A percentile compares a stretch with the other conserved stretches of the same genome.
Conservation (phyloP, 2,888 invertebrate genomes). For the Eupithecia inturbata region DNA sequence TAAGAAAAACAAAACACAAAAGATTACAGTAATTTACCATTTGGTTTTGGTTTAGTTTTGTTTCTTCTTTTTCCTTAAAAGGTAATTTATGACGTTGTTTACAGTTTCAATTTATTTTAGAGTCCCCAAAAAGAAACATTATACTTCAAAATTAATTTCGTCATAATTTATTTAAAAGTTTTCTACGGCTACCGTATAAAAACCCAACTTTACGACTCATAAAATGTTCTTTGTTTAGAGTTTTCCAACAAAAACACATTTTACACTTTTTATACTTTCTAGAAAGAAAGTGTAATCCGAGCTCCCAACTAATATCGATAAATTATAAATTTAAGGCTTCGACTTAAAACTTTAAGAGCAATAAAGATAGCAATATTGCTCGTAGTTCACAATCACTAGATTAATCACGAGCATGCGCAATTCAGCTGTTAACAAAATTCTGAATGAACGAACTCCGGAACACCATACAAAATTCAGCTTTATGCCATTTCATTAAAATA, state of each 20-base stretch:
- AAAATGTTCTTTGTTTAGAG: conserved; percentile 48
- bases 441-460: conserved; percentile 59
- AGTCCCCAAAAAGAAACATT: conserved; percentile 19
- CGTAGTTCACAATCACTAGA: conserved; percentile 69
- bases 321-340: conserved; percentile 36
- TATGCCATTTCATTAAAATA: conserved; percentile 54
- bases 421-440: conserved; percentile 51
- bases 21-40: no score
- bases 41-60: background rate
- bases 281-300: conserved; percentile 29
- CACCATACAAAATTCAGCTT: conserved; percentile 56
- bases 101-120: conserved; percentile 6
- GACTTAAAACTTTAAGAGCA: conserved; percentile 61
- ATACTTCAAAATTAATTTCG: conserved; percentile 47
- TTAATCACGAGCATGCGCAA: conserved; percentile 78
- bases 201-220: conserved; percentile 54
- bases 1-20: no score
- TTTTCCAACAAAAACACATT: conserved; percentile 40
- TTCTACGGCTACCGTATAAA: conserved; percentile 50
- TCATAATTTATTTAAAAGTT: conserved; percentile 55
- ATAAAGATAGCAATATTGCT: conserved; percentile 78
- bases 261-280: conserved; percentile 36
- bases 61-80: background rate
- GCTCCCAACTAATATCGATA: conserved; percentile 23
- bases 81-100: background rate